Evolutionary conservation across 2,888 invertebrate genomes (phyloP), one percentile per base, ranked within the genome.

Genomic region (Netelia virgata): DNA sequence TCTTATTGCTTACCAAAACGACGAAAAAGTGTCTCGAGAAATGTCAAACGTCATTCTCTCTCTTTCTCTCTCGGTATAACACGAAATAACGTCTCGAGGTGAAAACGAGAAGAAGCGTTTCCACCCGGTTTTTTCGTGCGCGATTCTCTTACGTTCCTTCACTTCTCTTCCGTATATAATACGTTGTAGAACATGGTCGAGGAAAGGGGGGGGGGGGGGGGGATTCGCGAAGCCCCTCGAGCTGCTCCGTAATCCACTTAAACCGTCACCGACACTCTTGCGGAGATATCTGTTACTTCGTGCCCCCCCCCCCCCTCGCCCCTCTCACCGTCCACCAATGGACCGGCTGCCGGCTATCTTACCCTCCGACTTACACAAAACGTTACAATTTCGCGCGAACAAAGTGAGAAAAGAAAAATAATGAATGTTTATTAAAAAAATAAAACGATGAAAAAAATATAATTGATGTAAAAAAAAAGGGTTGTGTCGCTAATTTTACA

Each of bases 191-290:
- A 36, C 36, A 36, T 1, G 6, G 6, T 36, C 36, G 36, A 36
- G n/a, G n/a, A n/a, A n/a, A 28, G 28, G 28, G 28, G 36, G 36
- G 8, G 14, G 0, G 59, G 43, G 10, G 20, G 59, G 20, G 64
- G 3, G 70, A 57, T 76, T 18, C 43, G 20, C 28, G 79, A 82
- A 82, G 74, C 76, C 82, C 69, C 73, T n/a, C 70, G 43, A 70
- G 78, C 70, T 79, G 73, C 69, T 69, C n/a, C 43, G 47, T 80
- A 85, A 85, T 85, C 85, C 79, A 82, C 70, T 85, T 85, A 85
- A 53, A 72, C 68, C 47, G 70, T 59, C 64, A 75, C 72, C 43
- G 79, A 69, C 61, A 77, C 78, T 78, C 61, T 55, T 63, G 43
- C 18, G 23, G 50, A 64, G 74, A 82, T 81, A 82, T 69, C 57